Conservation (phyloP, 2,113 vertebrate genomes). For the Syngnathus floridae region DNA sequence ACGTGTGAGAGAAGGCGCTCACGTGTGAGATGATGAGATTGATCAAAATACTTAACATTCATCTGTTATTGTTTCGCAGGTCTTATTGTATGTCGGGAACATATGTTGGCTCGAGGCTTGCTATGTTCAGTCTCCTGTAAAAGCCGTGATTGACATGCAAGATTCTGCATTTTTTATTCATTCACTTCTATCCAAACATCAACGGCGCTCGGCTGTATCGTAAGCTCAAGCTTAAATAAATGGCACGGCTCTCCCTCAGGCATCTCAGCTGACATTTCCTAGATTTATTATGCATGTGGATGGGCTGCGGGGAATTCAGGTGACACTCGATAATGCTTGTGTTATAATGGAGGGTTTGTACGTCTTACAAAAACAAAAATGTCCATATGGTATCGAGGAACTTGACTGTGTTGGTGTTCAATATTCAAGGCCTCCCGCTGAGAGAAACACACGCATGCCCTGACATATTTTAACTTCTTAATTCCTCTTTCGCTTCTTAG, state of each 20-base stretch:
- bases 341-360: slow-evolving; percentile 56
- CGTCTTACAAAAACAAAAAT: slow-evolving; percentile 59
- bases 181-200: slow-evolving; percentile 71
- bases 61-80: slow-evolving; percentile 35
- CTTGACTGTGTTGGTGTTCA: slow-evolving; percentile 34
- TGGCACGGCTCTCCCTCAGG: slow-evolving; percentile 62
- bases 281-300: slow-evolving; percentile 69
- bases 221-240: slow-evolving; percentile 67
- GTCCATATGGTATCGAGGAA: slow-evolving; percentile 47
- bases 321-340: slow-evolving; percentile 63
- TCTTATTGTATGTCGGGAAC: slow-evolving; percentile 29
- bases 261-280: slow-evolving; percentile 62
- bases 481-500: slow-evolving; percentile 18
- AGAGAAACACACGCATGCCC: slow-evolving; percentile 26
- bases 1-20: slow-evolving; percentile 12
- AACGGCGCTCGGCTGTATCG: slow-evolving; percentile 52
- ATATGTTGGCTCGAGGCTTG: slow-evolving; percentile 55
- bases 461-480: slow-evolving; percentile 40
- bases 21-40: slow-evolving; percentile 19
- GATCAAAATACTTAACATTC: slow-evolving; percentile 43
- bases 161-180: slow-evolving; percentile 56
- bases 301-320: slow-evolving; percentile 63
- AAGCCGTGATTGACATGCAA: slow-evolving; percentile 61
- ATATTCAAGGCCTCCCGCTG: slow-evolving; percentile 33
- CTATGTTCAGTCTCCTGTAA: slow-evolving; percentile 45